Conservation (phyloP, 2,797 vertebrate species). For the Cynodonichthys magdalenae region DNA sequence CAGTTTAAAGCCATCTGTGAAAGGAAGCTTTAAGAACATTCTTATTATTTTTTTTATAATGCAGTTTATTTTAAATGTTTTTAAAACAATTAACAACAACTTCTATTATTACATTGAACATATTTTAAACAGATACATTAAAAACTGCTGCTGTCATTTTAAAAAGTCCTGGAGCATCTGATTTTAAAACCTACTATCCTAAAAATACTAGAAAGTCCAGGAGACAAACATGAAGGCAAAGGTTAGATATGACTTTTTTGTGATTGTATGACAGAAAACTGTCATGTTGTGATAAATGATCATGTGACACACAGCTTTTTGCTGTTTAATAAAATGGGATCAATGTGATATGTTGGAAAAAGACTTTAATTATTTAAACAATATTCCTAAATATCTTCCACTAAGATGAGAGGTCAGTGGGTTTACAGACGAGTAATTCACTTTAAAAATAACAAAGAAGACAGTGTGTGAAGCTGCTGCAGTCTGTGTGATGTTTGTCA, state of each 20-base stretch:
- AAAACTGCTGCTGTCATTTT: background rate
- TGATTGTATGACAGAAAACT: conserved; percentile 1
- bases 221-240: no score
- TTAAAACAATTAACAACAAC: no score
- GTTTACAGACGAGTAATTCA: background rate
- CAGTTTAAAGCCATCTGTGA: no score
- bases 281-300: no score
- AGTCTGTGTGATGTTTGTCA: conserved; percentile 47
- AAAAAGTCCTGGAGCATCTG: background rate
- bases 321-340: background rate
- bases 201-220: background rate
- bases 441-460: conserved; percentile 28
- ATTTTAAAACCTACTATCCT: background rate
- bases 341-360: no score
- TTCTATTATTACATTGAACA: no score
- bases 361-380: background rate
- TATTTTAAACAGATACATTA: background rate
- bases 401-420: background rate
- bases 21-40: no score
- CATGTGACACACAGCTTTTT: no score
- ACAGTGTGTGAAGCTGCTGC: conserved; percentile 27
- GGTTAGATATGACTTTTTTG: background rate
- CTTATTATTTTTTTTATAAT: no score
- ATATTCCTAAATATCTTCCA: background rate
- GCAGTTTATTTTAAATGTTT: no score